Evolutionary conservation across 35 echinoderm and acorn worm genomes (phyloP).

Genomic region (Apostichopus japonicus): DNA sequence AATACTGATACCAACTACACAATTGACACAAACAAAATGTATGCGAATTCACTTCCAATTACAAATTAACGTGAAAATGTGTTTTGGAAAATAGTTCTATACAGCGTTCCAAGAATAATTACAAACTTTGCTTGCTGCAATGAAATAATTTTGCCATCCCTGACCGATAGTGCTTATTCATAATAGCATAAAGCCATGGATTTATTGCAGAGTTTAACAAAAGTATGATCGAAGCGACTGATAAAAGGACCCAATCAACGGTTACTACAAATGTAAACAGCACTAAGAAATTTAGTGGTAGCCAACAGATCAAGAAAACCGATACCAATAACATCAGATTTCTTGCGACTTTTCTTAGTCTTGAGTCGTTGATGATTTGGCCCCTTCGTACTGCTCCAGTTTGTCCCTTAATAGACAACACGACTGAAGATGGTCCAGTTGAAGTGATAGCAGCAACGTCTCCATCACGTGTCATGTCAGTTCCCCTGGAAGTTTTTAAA

Average conservation of each 20-base stretch:
- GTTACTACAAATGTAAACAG: not conserved
- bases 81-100: too few species aligned
- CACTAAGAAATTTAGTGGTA: not conserved
- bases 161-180: constrained; percentile 1
- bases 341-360: not conserved
- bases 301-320: not conserved
- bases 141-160: not conserved
- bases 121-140: not conserved
- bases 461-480: too few species aligned
- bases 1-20: too few species aligned
- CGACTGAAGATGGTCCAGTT: too few species aligned
- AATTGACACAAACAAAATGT: too few species aligned
- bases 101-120: too few species aligned
- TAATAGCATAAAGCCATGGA: not conserved
- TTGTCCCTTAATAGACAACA: too few species aligned
- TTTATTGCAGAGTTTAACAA: not conserved
- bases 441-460: too few species aligned
- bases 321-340: not conserved
- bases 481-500: too few species aligned
- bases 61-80: too few species aligned
- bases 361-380: not conserved
- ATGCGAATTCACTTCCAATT: too few species aligned
- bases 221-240: not conserved
- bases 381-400: too few species aligned
- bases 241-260: not conserved